phyloP scores from a whole-genome alignment of 2,113 vertebrate species.

The Dasyornis broadbenti region DNA sequence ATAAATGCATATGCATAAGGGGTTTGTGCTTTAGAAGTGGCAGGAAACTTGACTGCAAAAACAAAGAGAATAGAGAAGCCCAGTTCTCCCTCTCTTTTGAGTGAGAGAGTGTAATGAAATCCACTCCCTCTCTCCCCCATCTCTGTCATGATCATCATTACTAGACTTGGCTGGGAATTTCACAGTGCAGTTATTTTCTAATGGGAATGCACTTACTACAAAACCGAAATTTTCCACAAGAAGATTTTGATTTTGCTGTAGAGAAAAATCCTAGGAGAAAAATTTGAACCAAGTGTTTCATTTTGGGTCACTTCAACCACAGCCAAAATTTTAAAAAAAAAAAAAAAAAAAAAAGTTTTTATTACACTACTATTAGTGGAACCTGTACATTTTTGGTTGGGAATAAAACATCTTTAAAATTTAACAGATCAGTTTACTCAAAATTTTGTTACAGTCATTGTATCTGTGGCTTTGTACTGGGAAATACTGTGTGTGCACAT shows the following conservation, averaged over 20 bases:
- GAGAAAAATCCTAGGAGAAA: constrained; percentile 34
- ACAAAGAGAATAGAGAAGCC: constrained; percentile 14
- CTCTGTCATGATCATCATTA: neutral
- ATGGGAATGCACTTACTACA: neutral
- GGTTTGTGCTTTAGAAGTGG: neutral
- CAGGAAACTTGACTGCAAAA: constrained; percentile 6
- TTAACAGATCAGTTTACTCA: neutral
- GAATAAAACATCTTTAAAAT: neutral
- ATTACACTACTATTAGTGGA: neutral
- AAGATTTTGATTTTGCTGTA: constrained; percentile 33
- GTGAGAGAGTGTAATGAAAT: neutral
- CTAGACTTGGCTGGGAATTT: neutral
- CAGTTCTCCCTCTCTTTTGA: neutral
- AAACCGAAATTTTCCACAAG: constrained; percentile 33
- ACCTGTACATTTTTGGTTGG: neutral
- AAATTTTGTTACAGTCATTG: neutral
- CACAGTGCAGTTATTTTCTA: neutral
- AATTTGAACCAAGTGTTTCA: constrained; percentile 43
- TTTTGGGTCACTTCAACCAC: neutral
- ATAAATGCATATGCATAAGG: neutral
- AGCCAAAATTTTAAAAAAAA: neutral
- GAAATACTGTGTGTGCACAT: fast-evolving
- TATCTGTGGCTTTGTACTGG: neutral
- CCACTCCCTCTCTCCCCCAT: neutral
- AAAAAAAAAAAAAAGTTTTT: neutral